A percentile compares a stretch with the other conserved stretches of the same genome.
Evolutionary conservation across 2,113 vertebrate species (phyloP).

Genomic region (Peucedramus taeniatus): DNA sequence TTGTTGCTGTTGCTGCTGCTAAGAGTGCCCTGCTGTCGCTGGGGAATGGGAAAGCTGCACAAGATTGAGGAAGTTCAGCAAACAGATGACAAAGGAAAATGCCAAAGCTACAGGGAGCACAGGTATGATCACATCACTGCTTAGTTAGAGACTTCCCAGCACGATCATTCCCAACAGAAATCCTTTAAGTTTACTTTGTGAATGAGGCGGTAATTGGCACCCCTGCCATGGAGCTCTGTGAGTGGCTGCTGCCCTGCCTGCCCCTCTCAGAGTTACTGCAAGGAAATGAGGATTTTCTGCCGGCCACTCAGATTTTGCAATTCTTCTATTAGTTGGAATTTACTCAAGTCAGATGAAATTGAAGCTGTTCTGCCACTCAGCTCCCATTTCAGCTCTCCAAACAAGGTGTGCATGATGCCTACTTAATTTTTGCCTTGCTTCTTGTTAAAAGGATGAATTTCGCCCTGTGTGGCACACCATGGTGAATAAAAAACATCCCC

Average conservation of each 20-base stretch:
- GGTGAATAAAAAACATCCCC: background rate
- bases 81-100: background rate
- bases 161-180: background rate
- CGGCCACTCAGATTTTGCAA: background rate
- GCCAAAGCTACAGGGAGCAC: background rate
- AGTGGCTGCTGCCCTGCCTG: background rate
- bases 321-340: background rate
- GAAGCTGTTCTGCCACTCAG: background rate
- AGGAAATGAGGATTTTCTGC: background rate
- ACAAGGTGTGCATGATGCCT: accelerated
- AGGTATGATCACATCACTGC: background rate
- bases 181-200: background rate
- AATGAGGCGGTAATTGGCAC: background rate
- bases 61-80: background rate
- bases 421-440: background rate
- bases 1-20: background rate
- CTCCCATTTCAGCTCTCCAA: background rate
- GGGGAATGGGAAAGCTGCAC: background rate
- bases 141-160: background rate
- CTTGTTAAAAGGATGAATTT: background rate
- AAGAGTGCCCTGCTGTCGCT: background rate
- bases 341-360: background rate
- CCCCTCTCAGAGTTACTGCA: background rate
- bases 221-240: background rate
- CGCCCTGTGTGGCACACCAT: background rate